Percentiles rank a stretch among this genome's conserved stretches.
Conservation (phyloP, 2,888 invertebrate genomes). For the Watsonalla cultraria region DNA sequence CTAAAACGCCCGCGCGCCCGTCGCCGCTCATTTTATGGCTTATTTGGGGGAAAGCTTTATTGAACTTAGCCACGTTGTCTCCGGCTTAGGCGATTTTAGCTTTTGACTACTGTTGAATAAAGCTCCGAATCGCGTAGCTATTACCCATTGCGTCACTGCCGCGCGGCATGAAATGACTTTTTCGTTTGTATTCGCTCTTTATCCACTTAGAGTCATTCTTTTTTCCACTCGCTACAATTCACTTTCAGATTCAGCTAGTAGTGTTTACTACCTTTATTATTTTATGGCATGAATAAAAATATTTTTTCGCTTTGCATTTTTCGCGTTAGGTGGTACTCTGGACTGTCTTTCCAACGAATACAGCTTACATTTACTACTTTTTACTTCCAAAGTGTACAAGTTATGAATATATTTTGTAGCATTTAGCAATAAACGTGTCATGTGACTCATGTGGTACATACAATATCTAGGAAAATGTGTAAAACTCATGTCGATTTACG, state of each 20-base stretch:
- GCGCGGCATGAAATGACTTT: constrained; percentile 76
- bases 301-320: constrained; percentile 2
- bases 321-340: not conserved
- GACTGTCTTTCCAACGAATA: no score
- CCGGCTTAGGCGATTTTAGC: constrained; percentile 44
- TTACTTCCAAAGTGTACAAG: no score
- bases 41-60: constrained; percentile 79
- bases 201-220: constrained; percentile 77
- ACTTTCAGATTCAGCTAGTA: constrained; percentile 70
- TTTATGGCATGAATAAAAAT: constrained; percentile 49
- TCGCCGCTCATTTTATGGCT: constrained; percentile 75
- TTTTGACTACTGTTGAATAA: constrained; percentile 40
- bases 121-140: constrained; percentile 35
- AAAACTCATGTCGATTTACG: no score
- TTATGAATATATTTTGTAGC: no score
- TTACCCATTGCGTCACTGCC: constrained; percentile 54
- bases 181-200: constrained; percentile 77
- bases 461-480: no score
- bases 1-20: constrained; percentile 64
- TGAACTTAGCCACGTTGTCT: constrained; percentile 71
- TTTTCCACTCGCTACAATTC: constrained; percentile 76
- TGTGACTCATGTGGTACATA: no score
- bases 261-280: constrained; percentile 54
- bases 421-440: no score
- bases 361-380: no score